phyloP scores from a whole-genome alignment of 2,888 invertebrate species.

The Dimorphilus gyrociliatus region DNA sequence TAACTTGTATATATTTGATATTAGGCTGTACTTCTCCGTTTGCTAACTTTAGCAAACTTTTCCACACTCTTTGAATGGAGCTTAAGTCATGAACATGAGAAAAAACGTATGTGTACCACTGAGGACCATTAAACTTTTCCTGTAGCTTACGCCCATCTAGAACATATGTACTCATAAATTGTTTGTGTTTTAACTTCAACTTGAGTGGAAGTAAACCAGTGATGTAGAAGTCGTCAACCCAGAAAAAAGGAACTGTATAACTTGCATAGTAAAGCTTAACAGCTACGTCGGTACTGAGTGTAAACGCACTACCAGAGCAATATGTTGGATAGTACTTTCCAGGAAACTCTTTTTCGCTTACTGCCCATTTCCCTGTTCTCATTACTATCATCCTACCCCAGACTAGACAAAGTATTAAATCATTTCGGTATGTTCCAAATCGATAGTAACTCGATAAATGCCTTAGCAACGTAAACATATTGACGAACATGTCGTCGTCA shows the following conservation, averaged over 20 bases:
- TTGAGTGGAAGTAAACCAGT: constrained; percentile 52
- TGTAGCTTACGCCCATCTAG: constrained; percentile 21
- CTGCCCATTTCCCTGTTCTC: constrained; percentile 39
- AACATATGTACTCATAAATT: constrained; percentile 27
- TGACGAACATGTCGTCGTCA: constrained; percentile 40
- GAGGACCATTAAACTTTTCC: constrained; percentile 22
- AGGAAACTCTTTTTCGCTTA: constrained; percentile 33
- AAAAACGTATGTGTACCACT: constrained; percentile 20
- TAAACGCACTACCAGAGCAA: constrained; percentile 39
- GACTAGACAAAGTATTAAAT: constrained; percentile 29
- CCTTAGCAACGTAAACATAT: constrained; percentile 36
- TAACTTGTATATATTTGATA: constrained; percentile 7
- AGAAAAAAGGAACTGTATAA: constrained; percentile 50
- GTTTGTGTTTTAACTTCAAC: constrained; percentile 19
- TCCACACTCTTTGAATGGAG: constrained; percentile 24
- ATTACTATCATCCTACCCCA: constrained; percentile 35
- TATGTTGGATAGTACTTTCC: constrained; percentile 37
- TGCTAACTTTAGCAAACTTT: constrained; percentile 10
- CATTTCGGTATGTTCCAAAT: constrained; percentile 4
- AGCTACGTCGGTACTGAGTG: constrained; percentile 51
- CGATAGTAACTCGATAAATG: constrained; percentile 10
- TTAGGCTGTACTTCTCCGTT: constrained; percentile 5
- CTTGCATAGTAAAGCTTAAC: constrained; percentile 45
- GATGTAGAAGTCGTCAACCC: constrained; percentile 67
- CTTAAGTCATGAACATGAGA: constrained; percentile 27